Evolutionary conservation across 2,113 vertebrate genomes (phyloP).

Genomic region (Bolborhynchus lineola): DNA sequence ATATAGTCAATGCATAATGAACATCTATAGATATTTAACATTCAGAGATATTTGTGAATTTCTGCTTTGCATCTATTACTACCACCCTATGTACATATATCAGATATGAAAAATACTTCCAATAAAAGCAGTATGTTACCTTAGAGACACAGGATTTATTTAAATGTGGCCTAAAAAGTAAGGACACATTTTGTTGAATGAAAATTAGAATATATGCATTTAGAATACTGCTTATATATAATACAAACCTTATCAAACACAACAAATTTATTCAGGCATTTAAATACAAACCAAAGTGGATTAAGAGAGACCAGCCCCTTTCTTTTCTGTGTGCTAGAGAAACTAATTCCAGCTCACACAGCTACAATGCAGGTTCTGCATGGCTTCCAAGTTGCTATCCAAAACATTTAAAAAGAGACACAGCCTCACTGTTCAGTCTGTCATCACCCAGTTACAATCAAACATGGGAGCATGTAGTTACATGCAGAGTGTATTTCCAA

Average conservation of each 20-base stretch:
- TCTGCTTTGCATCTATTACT: neutral
- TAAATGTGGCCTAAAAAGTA: conserved; percentile 56
- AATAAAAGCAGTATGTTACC: conserved; percentile 59
- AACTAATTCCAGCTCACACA: neutral
- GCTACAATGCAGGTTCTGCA: neutral
- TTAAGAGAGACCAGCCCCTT: neutral
- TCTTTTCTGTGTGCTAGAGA: neutral
- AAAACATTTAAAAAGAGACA: neutral
- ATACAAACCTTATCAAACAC: neutral
- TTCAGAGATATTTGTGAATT: neutral
- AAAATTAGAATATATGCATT: neutral
- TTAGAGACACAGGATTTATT: conserved; percentile 57
- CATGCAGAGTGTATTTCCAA: neutral
- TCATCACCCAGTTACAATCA: neutral
- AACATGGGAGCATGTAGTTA: too few relatives aligned
- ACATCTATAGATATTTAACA: neutral
- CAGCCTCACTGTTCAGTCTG: neutral
- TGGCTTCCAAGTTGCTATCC: neutral
- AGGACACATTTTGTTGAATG: neutral
- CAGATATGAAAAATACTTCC: neutral
- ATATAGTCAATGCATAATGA: neutral
- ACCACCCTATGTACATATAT: neutral
- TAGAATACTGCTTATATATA: neutral
- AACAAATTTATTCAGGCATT: neutral
- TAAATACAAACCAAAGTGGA: neutral